Evolutionary conservation across 2,797 vertebrate genomes (phyloP).

Genomic region (Borostomias antarcticus): DNA sequence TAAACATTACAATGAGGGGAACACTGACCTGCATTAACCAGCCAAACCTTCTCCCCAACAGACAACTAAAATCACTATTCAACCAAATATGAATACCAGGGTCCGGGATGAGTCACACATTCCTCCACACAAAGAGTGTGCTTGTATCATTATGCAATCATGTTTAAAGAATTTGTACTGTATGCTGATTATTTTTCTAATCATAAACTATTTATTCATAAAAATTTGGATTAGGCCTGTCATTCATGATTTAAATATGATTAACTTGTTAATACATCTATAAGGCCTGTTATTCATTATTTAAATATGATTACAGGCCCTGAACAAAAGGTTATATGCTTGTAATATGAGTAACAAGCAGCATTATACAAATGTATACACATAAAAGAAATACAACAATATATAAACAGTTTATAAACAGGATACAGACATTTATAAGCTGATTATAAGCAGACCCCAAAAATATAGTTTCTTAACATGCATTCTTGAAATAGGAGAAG

Average conservation of each 20-base stretch:
- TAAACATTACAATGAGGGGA: conserved; percentile 22
- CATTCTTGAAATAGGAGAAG: conserved; percentile 45
- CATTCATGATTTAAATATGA: conserved; percentile 80
- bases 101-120: conserved; percentile 27
- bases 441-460: conserved; percentile 5
- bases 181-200: conserved; percentile 7
- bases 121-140: neutral
- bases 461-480: conserved; percentile 46
- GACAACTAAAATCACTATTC: conserved; percentile 46
- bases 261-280: conserved; percentile 70
- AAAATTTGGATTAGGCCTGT: conserved; percentile 68
- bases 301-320: conserved; percentile 80
- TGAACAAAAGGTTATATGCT: too few species aligned
- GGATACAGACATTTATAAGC: conserved; percentile 59
- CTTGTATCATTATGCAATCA: conserved; percentile 14
- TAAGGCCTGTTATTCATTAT: conserved; percentile 80
- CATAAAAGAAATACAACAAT: conserved; percentile 35
- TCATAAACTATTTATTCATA: conserved; percentile 46
- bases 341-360: conserved; percentile 64
- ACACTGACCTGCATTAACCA: conserved; percentile 40
- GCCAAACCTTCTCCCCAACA: conserved; percentile 16
- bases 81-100: conserved; percentile 45
- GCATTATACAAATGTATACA: conserved; percentile 57
- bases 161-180: conserved; percentile 34
- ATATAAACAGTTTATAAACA: conserved; percentile 42